Conservation (phyloP, 2,888 invertebrate species). For the Drosophila mayaguana region DNA sequence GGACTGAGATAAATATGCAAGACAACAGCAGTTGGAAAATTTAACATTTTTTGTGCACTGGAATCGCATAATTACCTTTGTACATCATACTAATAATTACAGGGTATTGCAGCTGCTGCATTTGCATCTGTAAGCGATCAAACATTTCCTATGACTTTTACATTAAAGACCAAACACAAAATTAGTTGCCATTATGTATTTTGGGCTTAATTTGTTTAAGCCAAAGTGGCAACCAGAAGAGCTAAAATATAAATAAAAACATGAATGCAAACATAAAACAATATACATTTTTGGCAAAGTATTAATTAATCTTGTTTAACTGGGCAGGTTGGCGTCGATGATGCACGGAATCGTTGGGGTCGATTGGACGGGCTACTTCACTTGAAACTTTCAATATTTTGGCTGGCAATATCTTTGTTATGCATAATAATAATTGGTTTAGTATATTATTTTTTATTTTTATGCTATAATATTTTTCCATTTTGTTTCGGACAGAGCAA, state of each 20-base stretch:
- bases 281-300: slow-evolving; percentile 30
- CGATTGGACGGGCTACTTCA: slow-evolving; percentile 51
- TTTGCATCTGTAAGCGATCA: slow-evolving; percentile 10
- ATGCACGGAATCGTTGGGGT: slow-evolving; percentile 18
- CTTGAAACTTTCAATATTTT: slow-evolving; percentile 59
- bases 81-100: neutral
- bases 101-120: slow-evolving; percentile 41
- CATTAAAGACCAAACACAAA: slow-evolving; percentile 44
- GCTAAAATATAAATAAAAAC: neutral
- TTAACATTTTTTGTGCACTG: neutral
- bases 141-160: slow-evolving; percentile 62
- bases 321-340: slow-evolving; percentile 34
- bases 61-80: neutral
- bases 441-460: slow-evolving; percentile 20
- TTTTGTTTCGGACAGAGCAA: slow-evolving; percentile 30
- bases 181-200: slow-evolving; percentile 54
- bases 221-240: slow-evolving; percentile 28
- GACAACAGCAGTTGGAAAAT: neutral
- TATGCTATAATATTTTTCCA: neutral
- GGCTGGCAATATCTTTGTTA: slow-evolving; percentile 62
- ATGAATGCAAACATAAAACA: slow-evolving; percentile 13
- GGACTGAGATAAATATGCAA: neutral
- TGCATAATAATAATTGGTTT: slow-evolving; percentile 55
- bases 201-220: slow-evolving; percentile 48
- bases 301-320: slow-evolving; percentile 64